phyloP scores from a whole-genome alignment of 2,113 vertebrate species.

The Atlantisia rogersi region DNA sequence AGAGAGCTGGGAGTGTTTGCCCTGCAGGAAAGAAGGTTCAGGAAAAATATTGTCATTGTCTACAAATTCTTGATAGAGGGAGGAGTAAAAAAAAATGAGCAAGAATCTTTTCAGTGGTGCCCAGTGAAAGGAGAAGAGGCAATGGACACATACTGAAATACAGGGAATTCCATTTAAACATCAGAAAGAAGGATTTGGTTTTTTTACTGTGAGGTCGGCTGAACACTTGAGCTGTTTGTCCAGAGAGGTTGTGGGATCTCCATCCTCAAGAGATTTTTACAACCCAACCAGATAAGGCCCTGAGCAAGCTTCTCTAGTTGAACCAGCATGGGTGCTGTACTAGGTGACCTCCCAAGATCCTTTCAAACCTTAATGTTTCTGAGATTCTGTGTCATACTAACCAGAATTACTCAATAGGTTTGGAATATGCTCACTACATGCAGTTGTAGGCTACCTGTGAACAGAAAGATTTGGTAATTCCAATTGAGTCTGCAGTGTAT shows the following conservation, averaged over 20 bases:
- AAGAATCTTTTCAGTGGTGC: neutral
- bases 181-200: no score
- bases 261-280: neutral
- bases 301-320: neutral
- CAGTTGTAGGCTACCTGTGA: neutral
- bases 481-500: neutral
- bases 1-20: neutral
- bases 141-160: neutral
- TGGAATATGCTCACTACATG: neutral
- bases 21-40: neutral
- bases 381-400: neutral
- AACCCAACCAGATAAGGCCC: neutral
- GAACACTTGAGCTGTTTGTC: neutral
- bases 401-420: neutral
- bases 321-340: neutral
- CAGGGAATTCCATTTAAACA: no score
- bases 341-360: neutral
- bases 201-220: neutral
- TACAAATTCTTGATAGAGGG: neutral
- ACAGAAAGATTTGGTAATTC: neutral
- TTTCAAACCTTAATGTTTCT: neutral
- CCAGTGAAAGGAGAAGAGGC: neutral
- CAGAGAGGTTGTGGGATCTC: neutral
- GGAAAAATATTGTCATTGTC: neutral
- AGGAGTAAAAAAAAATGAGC: neutral